Base-by-base conservation (phyloP, 2,888 invertebrate genomes). In the Eilema depressum region DNA sequence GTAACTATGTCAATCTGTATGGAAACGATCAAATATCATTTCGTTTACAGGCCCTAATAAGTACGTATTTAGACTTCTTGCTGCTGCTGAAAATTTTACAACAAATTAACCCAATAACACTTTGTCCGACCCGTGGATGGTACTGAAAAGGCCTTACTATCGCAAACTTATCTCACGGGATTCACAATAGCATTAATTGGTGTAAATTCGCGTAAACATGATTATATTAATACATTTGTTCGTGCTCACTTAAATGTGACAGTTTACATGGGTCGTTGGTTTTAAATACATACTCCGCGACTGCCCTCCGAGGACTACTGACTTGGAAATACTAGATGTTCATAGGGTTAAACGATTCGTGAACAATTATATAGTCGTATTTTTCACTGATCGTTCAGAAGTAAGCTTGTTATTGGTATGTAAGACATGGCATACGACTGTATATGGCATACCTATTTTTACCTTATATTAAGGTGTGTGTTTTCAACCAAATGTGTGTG, bases 311-410 rank as follows among this genome's bases (percentile, higher is more conserved):
- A 28, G 61, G 30, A 37, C 3, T 23, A 41, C 33, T n/a, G 30
- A 63, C 23, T 41, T 63, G 23, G 37, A 25, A 37, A 41, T 63
- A 41, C 37, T 63, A 41, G 33, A 17, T n/a, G 41, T 63, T 23
- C 63, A 23, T 28, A 20, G 41, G 14, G 63, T 41, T 37, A 33
- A 63, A 41, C 14, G 14, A 37, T 23, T 63, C 23, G 25, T 33
- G 7, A 23, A 63, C 14, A 41, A 23, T 41, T 23, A 57, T 37
- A 37, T n/a, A n/a, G n/a, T n/a, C n/a, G n/a, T n/a, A 59, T 26
- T 59, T 37, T 59, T 17, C 17, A 53, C 2, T 53, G 20, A 20
- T 53, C n/a, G 7, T 47, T 47, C 47, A 7, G 20, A 47, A 20
- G 47, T 20, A 47, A 11, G 30, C 30, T 30, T 4, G 30, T 7